phyloP scores from a whole-genome alignment of 2,888 invertebrate genomes.

The Aphelenchoides bicaudatus region DNA sequence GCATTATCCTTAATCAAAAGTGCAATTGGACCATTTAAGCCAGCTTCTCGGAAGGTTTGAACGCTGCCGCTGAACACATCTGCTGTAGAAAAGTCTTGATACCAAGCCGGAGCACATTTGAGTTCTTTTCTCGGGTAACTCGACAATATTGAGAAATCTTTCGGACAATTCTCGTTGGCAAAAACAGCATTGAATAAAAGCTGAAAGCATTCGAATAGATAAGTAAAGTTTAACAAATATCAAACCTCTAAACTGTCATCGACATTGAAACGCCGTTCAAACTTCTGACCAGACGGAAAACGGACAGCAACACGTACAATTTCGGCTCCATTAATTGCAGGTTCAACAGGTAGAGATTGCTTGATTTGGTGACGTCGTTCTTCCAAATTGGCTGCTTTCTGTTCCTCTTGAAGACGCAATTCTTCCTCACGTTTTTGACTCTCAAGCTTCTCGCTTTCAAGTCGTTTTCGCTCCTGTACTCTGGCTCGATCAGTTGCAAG shows the following conservation, averaged over 20 bases:
- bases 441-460: slow-evolving; percentile 55
- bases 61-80: slow-evolving; percentile 10
- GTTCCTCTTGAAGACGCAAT: slow-evolving; percentile 68
- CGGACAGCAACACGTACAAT: slow-evolving; percentile 83
- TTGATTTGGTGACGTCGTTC: slow-evolving; percentile 15
- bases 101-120: slow-evolving; percentile 46
- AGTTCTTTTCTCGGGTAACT: slow-evolving; percentile 40
- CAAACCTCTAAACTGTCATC: slow-evolving; percentile 77
- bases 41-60: slow-evolving; percentile 30
- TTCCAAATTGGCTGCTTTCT: slow-evolving; percentile 61
- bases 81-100: slow-evolving; percentile 24
- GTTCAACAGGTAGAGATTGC: slow-evolving; percentile 10
- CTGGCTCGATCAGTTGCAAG: slow-evolving; percentile 33
- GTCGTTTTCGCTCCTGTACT: slow-evolving; percentile 31
- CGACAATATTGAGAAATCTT: slow-evolving; percentile 65
- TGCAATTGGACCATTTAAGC: slow-evolving; percentile 27
- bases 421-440: slow-evolving; percentile 62
- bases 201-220: slow-evolving; percentile 66
- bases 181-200: slow-evolving; percentile 90
- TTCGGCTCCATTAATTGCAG: slow-evolving; percentile 65
- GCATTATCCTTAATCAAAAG: slow-evolving; percentile 33
- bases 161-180: slow-evolving; percentile 86
- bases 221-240: not conserved
- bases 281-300: slow-evolving; percentile 80
- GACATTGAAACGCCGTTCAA: slow-evolving; percentile 80